A percentile compares a stretch with the other conserved stretches of the same genome.
phyloP scores from a whole-genome alignment of 2,113 vertebrate species.

The Symphodus melops region DNA sequence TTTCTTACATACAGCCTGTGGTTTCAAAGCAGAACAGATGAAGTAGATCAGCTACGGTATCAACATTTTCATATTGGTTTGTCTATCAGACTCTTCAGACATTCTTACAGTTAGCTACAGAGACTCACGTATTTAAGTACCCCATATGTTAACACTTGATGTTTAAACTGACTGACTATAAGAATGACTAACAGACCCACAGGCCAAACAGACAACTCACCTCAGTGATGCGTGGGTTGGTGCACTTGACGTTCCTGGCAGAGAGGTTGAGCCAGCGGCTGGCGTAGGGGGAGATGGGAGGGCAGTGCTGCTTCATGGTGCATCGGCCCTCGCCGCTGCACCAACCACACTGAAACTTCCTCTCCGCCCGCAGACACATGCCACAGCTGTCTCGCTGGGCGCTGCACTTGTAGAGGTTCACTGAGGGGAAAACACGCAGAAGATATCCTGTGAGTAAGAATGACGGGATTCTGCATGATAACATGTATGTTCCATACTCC shows the following conservation, averaged over 20 bases:
- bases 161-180: neutral
- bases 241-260: conserved; percentile 91
- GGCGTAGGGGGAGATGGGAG: conserved; percentile 65
- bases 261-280: conserved; percentile 92
- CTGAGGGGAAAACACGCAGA: conserved; percentile 70
- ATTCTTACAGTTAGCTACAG: neutral
- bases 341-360: conserved; percentile 95
- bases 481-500: too few species aligned
- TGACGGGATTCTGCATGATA: neutral
- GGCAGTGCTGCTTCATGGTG: conserved; percentile 89
- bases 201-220: conserved; percentile 70
- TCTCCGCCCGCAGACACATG: conserved; percentile 93
- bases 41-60: too few species aligned
- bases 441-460: neutral
- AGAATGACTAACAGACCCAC: neutral
- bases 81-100: too few species aligned
- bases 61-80: too few species aligned
- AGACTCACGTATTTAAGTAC: neutral
- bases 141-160: neutral
- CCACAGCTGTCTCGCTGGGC: conserved; percentile 97
- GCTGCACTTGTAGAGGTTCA: conserved; percentile 95
- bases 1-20: too few species aligned
- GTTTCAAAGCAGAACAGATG: too few species aligned
- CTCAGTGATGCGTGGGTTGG: conserved; percentile 95
- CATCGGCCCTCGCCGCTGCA: conserved; percentile 89